Base-by-base conservation (phyloP, 37 sponge, comb jelly and placozoan species). In the Cliona cf. orientalis region DNA sequence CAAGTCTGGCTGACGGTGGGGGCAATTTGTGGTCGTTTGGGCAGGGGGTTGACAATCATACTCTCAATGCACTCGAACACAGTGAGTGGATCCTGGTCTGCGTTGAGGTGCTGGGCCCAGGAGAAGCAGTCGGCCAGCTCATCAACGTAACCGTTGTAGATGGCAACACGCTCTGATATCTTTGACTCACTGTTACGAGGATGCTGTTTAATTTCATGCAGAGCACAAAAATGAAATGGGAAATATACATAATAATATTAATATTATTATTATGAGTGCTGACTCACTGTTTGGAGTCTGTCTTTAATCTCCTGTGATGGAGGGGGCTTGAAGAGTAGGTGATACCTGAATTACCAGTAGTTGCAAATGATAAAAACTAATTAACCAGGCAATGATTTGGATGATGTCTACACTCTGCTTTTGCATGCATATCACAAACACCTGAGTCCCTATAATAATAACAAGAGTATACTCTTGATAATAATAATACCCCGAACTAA, bases 21-120 rank as follows among this genome's bases (percentile, higher is more conserved):
- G 57, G 1, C n/a, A n/a, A n/a, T n/a, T n/a, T n/a, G n/a, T n/a
- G 82, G 26, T 39, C 71, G 85, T 43, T 90, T 90, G 40, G 95
- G 86, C 11, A 91, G 80, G 17, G 95, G 82, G 60, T 91, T 94
- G 33, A 94, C 81, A 2, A 97, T 64, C 22, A 83, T 36, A 28
- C 78, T 84, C 78, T 97, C 97, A 34, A 97, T 42, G 62, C 84
- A 79, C 77, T 97, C 97, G 28, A 87, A 91, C 66, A 97, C 92
- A 39, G 92, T 89, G 65, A 83, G 84, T 17, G 97, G 97, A 58
- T 97, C 97, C 42, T 94, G 97, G 77, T 97, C 97, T 29, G 90
- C 95, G 32, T 94, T 97, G 31, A 97, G 46, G 39, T 91, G 87
- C 58, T 89, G 87, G 1, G 78, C 82, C 41, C 23, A 69, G 12